Conservation (phyloP, 1,140 invertebrate genomes). For the Metaphire vulgaris region DNA sequence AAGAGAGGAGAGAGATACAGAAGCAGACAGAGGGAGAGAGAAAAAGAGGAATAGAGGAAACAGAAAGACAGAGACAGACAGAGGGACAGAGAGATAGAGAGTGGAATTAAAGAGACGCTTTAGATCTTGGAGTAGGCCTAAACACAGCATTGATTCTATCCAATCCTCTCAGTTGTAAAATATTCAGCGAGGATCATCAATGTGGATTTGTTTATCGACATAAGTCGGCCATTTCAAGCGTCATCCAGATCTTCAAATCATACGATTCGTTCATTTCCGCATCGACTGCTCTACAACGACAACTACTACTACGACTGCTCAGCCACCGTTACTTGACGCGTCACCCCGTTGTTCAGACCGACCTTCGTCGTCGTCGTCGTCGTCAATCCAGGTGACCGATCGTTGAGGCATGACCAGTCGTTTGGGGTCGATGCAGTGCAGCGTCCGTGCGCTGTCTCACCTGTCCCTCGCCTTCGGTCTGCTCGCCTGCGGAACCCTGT, state of each 20-base stretch:
- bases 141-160: too few relatives aligned
- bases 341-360: background rate
- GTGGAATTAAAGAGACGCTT: background rate
- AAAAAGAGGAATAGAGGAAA: background rate
- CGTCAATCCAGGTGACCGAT: background rate
- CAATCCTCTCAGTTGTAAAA: too few relatives aligned
- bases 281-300: too few relatives aligned
- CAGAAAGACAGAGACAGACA: background rate
- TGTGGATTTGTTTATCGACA: background rate
- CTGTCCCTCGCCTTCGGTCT: slow-evolving; percentile 31
- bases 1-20: background rate
- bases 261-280: too few relatives aligned
- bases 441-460: background rate
- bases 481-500: slow-evolving; percentile 34
- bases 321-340: background rate
- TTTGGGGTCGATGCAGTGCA: background rate
- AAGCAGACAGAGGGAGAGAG: background rate
- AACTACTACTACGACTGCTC: background rate
- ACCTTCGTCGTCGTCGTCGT: background rate
- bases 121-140: background rate
- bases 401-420: background rate
- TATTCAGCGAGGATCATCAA: too few relatives aligned
- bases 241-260: too few relatives aligned
- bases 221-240: background rate
- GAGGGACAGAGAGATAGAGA: background rate